A percentile compares a stretch with the other conserved stretches of the same genome.
Evolutionary conservation across 2,888 invertebrate species (phyloP).

Genomic region (Diplolepis rosae): DNA sequence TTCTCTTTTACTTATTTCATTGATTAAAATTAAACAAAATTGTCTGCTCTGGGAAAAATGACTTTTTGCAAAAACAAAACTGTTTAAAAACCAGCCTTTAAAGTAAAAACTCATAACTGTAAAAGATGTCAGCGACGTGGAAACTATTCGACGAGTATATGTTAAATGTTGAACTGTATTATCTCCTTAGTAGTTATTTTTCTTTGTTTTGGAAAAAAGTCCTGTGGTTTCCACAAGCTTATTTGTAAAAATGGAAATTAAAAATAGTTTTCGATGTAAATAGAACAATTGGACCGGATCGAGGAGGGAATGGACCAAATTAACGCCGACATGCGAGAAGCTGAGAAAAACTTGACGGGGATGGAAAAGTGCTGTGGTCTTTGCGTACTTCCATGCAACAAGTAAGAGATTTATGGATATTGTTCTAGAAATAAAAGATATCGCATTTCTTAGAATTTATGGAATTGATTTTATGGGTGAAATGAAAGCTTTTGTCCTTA

Average conservation of each 20-base stretch:
- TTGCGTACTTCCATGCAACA: slow-evolving; percentile 98
- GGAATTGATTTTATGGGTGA: neutral
- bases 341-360: slow-evolving; percentile 99
- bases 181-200: neutral
- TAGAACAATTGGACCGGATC: slow-evolving; percentile 99
- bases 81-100: slow-evolving; percentile 22
- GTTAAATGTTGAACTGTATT: slow-evolving; percentile 9
- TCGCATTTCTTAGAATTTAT: neutral
- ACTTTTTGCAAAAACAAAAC: slow-evolving; percentile 4
- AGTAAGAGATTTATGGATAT: slow-evolving; percentile 79
- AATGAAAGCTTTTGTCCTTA: too few relatives aligned
- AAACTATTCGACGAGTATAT: slow-evolving; percentile 13
- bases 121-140: neutral
- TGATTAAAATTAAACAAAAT: neutral
- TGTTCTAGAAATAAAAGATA: neutral
- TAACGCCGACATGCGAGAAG: slow-evolving; percentile 99
- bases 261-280: slow-evolving; percentile 51
- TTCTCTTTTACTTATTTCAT: too few relatives aligned
- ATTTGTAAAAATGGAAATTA: neutral
- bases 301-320: slow-evolving; percentile 99
- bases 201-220: neutral
- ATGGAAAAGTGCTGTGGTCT: slow-evolving; percentile 99
- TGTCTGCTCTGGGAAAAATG: neutral
- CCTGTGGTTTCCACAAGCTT: neutral
- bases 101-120: neutral